phyloP scores from a whole-genome alignment of 1,140 invertebrate genomes.

The Neodiprion lecontei region DNA sequence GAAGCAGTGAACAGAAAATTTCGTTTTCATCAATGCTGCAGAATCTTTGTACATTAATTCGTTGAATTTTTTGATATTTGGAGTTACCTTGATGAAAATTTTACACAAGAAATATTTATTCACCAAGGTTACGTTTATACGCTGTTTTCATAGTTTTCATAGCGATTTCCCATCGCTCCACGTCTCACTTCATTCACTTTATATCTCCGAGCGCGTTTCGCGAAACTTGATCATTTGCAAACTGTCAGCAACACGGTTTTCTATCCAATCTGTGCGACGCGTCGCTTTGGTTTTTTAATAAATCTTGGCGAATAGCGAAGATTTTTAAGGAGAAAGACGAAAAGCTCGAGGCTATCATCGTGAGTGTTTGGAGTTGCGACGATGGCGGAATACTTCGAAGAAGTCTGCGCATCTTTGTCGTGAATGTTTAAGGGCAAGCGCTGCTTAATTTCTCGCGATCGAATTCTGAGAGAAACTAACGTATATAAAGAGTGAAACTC shows the following conservation, averaged over 20 bases:
- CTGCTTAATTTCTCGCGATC: too few relatives aligned
- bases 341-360: too few relatives aligned
- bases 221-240: slow-evolving; percentile 52
- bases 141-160: neutral
- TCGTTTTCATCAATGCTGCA: too few relatives aligned
- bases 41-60: neutral
- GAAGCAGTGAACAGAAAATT: too few relatives aligned
- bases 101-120: neutral
- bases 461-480: too few relatives aligned
- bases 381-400: too few relatives aligned
- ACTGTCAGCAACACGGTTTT: slow-evolving; percentile 42
- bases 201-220: slow-evolving; percentile 27
- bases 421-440: too few relatives aligned
- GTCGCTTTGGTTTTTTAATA: neutral
- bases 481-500: too few relatives aligned
- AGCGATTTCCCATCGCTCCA: neutral
- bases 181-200: neutral
- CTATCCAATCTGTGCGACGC: neutral
- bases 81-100: neutral
- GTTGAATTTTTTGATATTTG: neutral
- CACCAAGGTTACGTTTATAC: neutral
- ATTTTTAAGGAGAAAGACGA: neutral
- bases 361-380: too few relatives aligned
- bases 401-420: too few relatives aligned
- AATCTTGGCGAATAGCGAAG: neutral